These are phyloP conservation scores for Acanthoscelides obtectus DNA, from an alignment of 2,888 invertebrate genomes.

Conservation along the genomic window DNA sequence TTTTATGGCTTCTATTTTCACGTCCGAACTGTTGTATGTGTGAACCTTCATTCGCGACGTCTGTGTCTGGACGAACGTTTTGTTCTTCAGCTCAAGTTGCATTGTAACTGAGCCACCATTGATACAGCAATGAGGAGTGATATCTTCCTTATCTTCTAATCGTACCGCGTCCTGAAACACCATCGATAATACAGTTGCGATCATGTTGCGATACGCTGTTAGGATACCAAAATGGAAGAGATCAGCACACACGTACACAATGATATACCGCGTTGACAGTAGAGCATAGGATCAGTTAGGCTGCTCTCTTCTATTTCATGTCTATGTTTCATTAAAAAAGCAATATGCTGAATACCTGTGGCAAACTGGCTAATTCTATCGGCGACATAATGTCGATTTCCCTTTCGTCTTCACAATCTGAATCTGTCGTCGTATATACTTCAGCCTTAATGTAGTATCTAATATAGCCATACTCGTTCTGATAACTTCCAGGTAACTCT, in stretches of 20 bases:
- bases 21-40: neutral
- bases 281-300: no score
- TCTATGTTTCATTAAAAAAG: no score
- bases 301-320: no score
- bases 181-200: no score
- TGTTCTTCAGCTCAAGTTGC: neutral
- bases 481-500: conserved; percentile 76
- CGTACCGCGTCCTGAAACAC: neutral
- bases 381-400: conserved; percentile 78
- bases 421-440: conserved; percentile 77
- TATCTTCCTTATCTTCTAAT: neutral
- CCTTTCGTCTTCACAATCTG: conserved; percentile 77
- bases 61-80: neutral
- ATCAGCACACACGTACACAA: no score
- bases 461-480: conserved; percentile 66
- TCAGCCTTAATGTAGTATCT: conserved; percentile 77
- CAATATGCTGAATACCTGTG: neutral
- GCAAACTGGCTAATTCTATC: conserved; percentile 57
- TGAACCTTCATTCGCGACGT: neutral
- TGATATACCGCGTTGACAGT: no score
- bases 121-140: neutral
- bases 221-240: no score
- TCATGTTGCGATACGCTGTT: no score
- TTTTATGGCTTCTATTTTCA: neutral
- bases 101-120: neutral